phyloP scores from a whole-genome alignment of 1,140 invertebrate species.

The Rhopalosiphum maidis region DNA sequence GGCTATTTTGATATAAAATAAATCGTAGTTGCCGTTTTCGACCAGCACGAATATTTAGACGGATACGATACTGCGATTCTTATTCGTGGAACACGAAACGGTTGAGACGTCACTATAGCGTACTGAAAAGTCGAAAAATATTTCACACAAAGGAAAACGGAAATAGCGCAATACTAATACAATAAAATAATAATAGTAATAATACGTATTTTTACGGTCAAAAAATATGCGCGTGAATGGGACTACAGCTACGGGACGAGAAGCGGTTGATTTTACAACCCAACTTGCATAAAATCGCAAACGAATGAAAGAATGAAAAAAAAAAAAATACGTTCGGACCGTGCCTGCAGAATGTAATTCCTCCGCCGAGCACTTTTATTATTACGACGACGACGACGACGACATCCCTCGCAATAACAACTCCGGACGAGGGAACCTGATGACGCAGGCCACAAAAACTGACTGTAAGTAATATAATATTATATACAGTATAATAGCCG shows the following conservation, averaged over 20 bases:
- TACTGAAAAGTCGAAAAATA: not conserved
- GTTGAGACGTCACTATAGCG: not conserved
- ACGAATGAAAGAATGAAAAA: not conserved
- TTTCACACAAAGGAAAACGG: not conserved
- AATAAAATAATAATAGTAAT: not conserved
- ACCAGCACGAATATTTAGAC: no score
- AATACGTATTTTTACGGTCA: not conserved
- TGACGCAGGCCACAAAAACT: constrained; percentile 10
- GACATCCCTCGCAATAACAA: not conserved
- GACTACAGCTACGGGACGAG: not conserved
- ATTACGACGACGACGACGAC: not conserved
- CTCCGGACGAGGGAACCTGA: not conserved
- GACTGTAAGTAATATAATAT: not conserved
- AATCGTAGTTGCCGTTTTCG: not conserved
- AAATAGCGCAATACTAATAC: not conserved
- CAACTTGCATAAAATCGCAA: not conserved
- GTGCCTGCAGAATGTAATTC: not conserved
- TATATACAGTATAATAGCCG: no score
- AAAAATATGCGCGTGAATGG: not conserved
- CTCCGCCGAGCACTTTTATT: not conserved
- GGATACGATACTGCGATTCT: no score
- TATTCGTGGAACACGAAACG: not conserved
- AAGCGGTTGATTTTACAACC: not conserved
- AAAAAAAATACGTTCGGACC: not conserved
- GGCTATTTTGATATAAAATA: not conserved